Evolutionary conservation across 2,113 vertebrate species (phyloP).

Genomic region (Leptodactylus fuscus): DNA sequence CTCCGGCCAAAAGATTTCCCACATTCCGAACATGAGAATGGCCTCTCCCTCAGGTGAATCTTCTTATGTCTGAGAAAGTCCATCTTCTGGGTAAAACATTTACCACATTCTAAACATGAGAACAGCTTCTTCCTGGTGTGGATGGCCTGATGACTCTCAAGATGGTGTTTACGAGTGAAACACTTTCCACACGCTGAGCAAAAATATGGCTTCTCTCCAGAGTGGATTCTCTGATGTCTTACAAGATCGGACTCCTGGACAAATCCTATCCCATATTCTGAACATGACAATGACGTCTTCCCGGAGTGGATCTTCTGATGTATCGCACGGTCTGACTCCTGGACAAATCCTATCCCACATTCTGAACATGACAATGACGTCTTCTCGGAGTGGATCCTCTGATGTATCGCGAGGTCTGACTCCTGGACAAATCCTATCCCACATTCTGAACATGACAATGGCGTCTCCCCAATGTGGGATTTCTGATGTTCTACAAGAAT

Average conservation of each 20-base stretch:
- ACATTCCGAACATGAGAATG: background rate
- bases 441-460: background rate
- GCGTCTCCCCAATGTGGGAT: background rate
- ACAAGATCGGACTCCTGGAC: background rate
- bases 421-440: background rate
- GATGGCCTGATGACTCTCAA: too few species aligned
- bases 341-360: background rate
- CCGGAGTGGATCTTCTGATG: background rate
- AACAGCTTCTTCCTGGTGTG: too few species aligned
- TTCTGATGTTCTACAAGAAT: background rate
- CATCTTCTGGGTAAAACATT: background rate
- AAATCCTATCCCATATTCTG: background rate
- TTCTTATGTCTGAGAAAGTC: background rate
- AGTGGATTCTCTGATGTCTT: background rate
- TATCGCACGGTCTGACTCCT: too few species aligned
- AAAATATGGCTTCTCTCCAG: background rate
- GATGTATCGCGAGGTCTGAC: too few species aligned
- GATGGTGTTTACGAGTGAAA: too few species aligned
- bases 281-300: background rate
- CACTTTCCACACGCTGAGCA: too few species aligned
- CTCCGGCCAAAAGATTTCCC: background rate
- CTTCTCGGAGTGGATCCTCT: background rate
- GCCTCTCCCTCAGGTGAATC: background rate
- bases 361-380: background rate
- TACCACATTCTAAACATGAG: background rate